Evolutionary conservation across 1,140 invertebrate species (phyloP).

Genomic region (Cydia fagiglandana): DNA sequence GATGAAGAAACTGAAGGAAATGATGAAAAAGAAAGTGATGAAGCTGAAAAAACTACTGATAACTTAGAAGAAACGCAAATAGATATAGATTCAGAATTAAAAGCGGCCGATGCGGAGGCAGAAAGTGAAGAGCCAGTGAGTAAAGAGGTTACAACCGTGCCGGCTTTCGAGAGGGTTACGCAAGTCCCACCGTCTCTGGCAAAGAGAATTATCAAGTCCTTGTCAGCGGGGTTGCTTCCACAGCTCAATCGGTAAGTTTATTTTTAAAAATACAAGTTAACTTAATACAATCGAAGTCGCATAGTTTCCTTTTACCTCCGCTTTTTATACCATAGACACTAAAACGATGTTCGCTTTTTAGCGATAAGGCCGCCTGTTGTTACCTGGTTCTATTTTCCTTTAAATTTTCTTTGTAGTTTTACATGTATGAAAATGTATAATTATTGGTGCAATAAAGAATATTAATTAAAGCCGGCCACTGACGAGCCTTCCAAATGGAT

Average conservation of each 20-base stretch:
- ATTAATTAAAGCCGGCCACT: too few relatives aligned
- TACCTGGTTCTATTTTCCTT: too few relatives aligned
- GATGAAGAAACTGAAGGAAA: constrained; percentile 49
- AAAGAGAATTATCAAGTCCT: constrained; percentile 85
- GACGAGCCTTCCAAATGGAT: too few relatives aligned
- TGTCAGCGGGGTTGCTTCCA: constrained; percentile 80
- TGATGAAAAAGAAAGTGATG: constrained; percentile 48
- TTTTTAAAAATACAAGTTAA: not conserved
- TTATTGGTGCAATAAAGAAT: too few relatives aligned
- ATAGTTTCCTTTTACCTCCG: too few relatives aligned
- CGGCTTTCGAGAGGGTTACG: constrained; percentile 80
- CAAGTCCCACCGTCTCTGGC: constrained; percentile 85
- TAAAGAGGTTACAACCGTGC: constrained; percentile 59
- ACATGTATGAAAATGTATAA: too few relatives aligned
- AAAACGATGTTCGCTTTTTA: too few relatives aligned
- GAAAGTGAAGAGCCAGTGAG: constrained; percentile 58
- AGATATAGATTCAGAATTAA: constrained; percentile 56
- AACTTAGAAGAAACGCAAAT: constrained; percentile 45
- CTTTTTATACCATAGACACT: too few relatives aligned
- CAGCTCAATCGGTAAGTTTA: constrained; percentile 76
- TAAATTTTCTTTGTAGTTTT: too few relatives aligned
- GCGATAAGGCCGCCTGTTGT: too few relatives aligned
- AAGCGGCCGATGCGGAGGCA: constrained; percentile 53
- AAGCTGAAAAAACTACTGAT: constrained; percentile 49
- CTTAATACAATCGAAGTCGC: too few relatives aligned